Evolutionary conservation across 2,113 vertebrate species (phyloP), one percentile per base, ranked within the genome.

Genomic region (Microtus pennsylvanicus): DNA sequence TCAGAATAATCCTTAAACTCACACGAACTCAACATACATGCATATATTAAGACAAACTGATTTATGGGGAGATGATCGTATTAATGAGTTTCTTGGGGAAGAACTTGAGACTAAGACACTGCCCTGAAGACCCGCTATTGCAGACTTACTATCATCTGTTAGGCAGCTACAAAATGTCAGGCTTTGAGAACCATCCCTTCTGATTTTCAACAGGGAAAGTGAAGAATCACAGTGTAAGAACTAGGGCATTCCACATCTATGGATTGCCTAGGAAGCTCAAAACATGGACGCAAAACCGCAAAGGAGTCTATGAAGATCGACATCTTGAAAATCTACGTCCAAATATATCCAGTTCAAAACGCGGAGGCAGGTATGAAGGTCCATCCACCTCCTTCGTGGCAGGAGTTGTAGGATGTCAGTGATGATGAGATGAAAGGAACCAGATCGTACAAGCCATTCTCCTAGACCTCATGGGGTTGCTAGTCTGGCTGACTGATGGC

Each of bases 1-100:
- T 89, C 22, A 89, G 63, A 95, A 87, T 80, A 85, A 90, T 78
- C 45, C 83, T 81, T 94, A 63, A 80, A 67, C 22, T 47, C 28
- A 61, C 35, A 42, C 42, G 47, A 86, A 38, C 52, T 69, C 77
- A 76, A 75, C 30, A 2, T 38, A 24, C 67, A 26, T 87, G 65
- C 21, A 77, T 1, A 35, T 30, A 77, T 24, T 74, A 82, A 94
- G 42, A 13, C 28, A 81, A 81, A 86, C 12, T 45, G 61, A 91
- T 58, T 89, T 78, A 61, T 30, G 35, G 33, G 38, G 28, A 72
- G 65, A 80, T 45, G 52, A n/a, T 76, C 55, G 45, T 72, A 28
- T 50, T 63, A 89, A 70, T 93, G 78, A 77, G 24, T 95, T 80
- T 63, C 19, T 81, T 87, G 30, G 35, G 74, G 17, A 81, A 28